Evolutionary conservation across 30 jellyfish, hydroid and myxozoan genomes (phyloP), one percentile per base, ranked within the genome.

Genomic region (Chrysaora quinquecirrha): DNA sequence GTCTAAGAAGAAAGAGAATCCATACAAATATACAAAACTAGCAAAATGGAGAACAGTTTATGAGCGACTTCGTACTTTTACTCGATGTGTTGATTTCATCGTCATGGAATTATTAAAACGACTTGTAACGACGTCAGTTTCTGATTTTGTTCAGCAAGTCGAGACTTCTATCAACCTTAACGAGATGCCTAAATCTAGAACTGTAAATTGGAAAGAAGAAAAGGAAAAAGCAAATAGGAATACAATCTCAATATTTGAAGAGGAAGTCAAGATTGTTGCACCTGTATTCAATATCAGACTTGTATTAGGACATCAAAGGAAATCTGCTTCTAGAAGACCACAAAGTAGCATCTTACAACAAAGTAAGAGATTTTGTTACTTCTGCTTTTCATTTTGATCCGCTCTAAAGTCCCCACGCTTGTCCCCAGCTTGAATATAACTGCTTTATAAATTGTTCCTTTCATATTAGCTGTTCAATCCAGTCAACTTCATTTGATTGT

Each of bases 61-160:
- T 34, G 74, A 78, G 30, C 66, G 73, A 38, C 76, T 89, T 16
- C 84, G 68, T 19, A 29, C 80, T 14, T 89, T 89, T 54, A 28
- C 82, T 23, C 97, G 92, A 12, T 60, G 85, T 33, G 89, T 82
- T 1, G 97, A 89, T 54, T 89, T 73, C 58, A 24, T 89, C 47
- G 89, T 81, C 1, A 76, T 83, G 87, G 95, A 89, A 50, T 66
- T 73, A 78, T 11, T 89, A 25, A 89, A 83, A 47, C 74, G 88
- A 2, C 60, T 89, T 19, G 95, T 75, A n/a, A 34, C 73, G 23
- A 34, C 34, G 14, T 52, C 97, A 3, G 87, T 89, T 27, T 9
- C 78, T 30, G 87, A 62, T n/a, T 22, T 89, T 4, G 81, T 62
- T 10, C 52, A 4, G 83, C 89, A 80, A 65, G 48, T 82, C 30